A percentile compares a stretch with the other conserved stretches of the same genome.
Evolutionary conservation across 2,797 vertebrate species (phyloP).

Genomic region (Gallinago stenura): DNA sequence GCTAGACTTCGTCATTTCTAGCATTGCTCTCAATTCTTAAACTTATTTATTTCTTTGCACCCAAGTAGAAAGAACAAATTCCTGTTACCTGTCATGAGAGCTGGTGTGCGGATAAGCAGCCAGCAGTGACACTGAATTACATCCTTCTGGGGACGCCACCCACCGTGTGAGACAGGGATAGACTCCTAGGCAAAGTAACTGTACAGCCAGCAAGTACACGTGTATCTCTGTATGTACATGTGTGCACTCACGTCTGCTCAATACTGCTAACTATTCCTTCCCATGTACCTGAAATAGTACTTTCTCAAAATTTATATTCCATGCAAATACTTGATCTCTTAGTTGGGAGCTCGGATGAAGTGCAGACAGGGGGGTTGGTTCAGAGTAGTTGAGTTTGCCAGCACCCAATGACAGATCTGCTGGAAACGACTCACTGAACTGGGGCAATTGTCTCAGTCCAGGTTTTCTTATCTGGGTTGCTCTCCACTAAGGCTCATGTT

Average conservation of each 20-base stretch:
- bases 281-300: rapidly evolving
- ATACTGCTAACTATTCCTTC: rapidly evolving
- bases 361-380: rapidly evolving
- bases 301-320: background rate
- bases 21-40: rapidly evolving
- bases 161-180: rapidly evolving
- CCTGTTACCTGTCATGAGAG: rapidly evolving
- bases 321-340: background rate
- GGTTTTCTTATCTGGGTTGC: background rate
- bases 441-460: background rate
- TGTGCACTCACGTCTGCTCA: background rate
- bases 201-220: rapidly evolving
- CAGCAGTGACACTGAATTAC: background rate
- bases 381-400: background rate
- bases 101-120: background rate
- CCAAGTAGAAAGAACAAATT: too few species aligned
- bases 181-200: background rate
- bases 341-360: background rate
- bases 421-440: rapidly evolving
- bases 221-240: rapidly evolving
- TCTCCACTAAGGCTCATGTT: background rate
- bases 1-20: rapidly evolving
- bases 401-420: background rate
- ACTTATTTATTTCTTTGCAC: background rate
- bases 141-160: background rate